Evolutionary conservation across 2,888 invertebrate genomes (phyloP).

Genomic region (Lithophane ornitopus): DNA sequence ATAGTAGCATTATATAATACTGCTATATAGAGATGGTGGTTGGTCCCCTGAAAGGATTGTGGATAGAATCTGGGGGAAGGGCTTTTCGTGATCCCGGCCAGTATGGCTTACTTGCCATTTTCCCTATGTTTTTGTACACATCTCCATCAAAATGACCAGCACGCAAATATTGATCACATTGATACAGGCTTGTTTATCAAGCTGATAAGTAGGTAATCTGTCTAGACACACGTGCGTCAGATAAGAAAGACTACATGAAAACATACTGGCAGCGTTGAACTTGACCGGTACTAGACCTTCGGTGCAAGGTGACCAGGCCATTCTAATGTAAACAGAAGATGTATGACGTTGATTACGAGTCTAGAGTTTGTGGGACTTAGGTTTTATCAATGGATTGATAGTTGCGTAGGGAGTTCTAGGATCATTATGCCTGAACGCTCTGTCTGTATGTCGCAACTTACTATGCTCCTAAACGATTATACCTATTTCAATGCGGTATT

Average conservation of each 20-base stretch:
- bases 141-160: neutral
- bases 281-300: conserved; percentile 69
- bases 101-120: neutral
- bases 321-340: conserved; percentile 37
- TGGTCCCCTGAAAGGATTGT: neutral
- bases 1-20: too few relatives aligned
- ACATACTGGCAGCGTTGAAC: conserved; percentile 58
- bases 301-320: conserved; percentile 56
- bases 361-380: neutral
- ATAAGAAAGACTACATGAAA: conserved; percentile 34
- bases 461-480: neutral
- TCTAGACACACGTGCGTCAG: conserved; percentile 43
- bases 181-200: conserved; percentile 33
- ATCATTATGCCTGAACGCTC: neutral
- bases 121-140: neutral
- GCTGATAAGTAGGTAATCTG: conserved; percentile 52
- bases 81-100: neutral
- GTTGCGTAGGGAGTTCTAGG: neutral
- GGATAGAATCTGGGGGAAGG: neutral
- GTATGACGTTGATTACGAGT: neutral
- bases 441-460: neutral
- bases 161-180: conserved; percentile 37
- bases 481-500: neutral
- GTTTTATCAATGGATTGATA: conserved; percentile 7
- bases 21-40: too few relatives aligned